Base-by-base conservation (phyloP, 2,888 invertebrate genomes). In the Caenorhabditis angaria region DNA sequence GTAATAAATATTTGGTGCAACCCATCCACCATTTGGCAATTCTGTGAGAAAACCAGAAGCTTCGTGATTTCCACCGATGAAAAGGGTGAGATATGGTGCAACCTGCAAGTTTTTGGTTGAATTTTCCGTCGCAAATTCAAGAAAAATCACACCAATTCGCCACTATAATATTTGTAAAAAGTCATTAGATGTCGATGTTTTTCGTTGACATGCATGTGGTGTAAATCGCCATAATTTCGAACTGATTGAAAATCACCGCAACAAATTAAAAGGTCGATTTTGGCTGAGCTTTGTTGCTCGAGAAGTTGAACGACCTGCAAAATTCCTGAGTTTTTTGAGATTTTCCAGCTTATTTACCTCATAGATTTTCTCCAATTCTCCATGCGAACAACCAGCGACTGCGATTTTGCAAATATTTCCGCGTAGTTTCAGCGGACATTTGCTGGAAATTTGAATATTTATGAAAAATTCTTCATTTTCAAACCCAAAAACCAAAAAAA, bases 61-160 rank as follows among this genome's bases (percentile, higher is more conserved):
- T 90, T 99, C 99, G 88, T 99, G 99, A 89, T 99, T 99, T 3
- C 99, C 99, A 14, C 99, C 99, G 86, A 99, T 93, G 87, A 99
- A 96, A 78, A 99, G 90, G 0, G 99, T 99, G 68, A 97, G 89
- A 0, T 97, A 96, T 71, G 90, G 89, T 87, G 92, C 93, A 93
- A 8, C 95, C 96, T 73, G 56, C 12, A 47, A 24, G 6, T 28
- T 22, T 57, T 32, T 24, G 41, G 41, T 18, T 12, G 18, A 41
- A 12, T 18, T 10, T 53, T 53, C n/a, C n/a, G n/a, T n/a, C n/a
- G n/a, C n/a, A n/a, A n/a, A n/a, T n/a, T n/a, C 53, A 8, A 20
- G 22, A 53, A 25, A 53, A 14, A 53, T 4, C 20, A 50, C 8
- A 51, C 60, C 25, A 68, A 61, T 47, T 73, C 82, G 2, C 83